These are phyloP conservation scores for Diaprepes abbreviatus DNA, from an alignment of 2,888 invertebrate species.

Conservation along the genomic window DNA sequence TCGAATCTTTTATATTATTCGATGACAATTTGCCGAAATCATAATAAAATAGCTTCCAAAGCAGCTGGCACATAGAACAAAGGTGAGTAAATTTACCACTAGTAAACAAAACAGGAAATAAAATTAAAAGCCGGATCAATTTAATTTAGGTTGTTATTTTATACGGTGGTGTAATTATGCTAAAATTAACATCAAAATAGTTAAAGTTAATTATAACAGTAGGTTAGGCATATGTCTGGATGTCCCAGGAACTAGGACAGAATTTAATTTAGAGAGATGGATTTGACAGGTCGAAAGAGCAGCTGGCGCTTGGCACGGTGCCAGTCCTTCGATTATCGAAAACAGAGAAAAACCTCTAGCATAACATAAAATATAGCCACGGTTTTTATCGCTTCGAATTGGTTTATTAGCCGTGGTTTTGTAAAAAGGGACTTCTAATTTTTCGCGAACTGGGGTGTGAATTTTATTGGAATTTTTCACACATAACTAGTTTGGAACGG, in stretches of 20 bases:
- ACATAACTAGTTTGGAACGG: no score
- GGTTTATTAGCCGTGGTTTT: neutral
- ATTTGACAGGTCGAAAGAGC: constrained; percentile 13
- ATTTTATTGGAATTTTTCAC: neutral
- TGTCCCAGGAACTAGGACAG: neutral
- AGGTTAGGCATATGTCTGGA: neutral
- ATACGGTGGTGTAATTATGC: neutral
- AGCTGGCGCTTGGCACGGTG: constrained; percentile 14
- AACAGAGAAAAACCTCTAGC: neutral
- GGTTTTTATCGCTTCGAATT: neutral
- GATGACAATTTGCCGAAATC: no score
- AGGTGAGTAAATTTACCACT: no score
- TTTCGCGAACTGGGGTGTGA: neutral
- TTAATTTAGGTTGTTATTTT: neutral
- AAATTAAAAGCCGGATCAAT: constrained; percentile 5
- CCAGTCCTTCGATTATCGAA: constrained; percentile 2
- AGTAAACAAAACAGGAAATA: neutral
- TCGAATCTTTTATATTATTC: no score
- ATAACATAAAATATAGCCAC: neutral
- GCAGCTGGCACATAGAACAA: no score
- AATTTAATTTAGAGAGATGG: constrained; percentile 12
- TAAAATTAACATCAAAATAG: neutral
- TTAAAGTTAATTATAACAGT: constrained; percentile 6
- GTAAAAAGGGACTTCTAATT: neutral
- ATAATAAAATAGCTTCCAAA: no score